Base-by-base conservation (phyloP, 2,888 invertebrate genomes). In the Phyto melanocephala region DNA sequence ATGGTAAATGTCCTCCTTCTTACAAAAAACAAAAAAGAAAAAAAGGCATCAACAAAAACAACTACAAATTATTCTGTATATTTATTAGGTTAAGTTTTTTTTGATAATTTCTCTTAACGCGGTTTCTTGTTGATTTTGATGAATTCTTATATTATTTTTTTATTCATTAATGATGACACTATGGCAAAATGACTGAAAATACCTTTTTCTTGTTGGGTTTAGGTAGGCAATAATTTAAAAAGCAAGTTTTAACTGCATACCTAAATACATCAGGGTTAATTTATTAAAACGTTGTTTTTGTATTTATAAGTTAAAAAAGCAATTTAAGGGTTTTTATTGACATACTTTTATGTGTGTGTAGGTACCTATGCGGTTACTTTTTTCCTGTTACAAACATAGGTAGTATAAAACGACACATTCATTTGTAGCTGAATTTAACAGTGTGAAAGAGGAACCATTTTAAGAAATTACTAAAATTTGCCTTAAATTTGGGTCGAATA, bases 81-180 rank as follows among this genome's bases (percentile, higher is more conserved):
- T 65, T 22, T 35, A 15, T 56, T 4, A 52, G 33, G 10, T 24
- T 15, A 47, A 47, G 52, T 28, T 63, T n/a, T 42, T 70, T 68
- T 63, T 22, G 63, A 35, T 47, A 86, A 42, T 84, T 79, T 62
- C 11, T 67, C 22, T 75, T 77, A 62, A 84, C 78, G 70, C 35
- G 52, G 47, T 76, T 68, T 6, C 28, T 67, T 63, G 54, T 68
- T 52, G 54, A 52, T 82, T 83, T 84, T 70, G 80, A 54, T 83
- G 71, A 86, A 87, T 87, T 88, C 88, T 87, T 47, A 8, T 52
- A 1, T 4, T 33, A 2, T 45, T 42, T 28, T 86, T 84, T 60
- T 10, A 4, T 10, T 70, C 62, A 50, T 74, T 78, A 74, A 81
- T 74, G 68, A 78, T 70, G 81, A 70, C 81, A 78, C 81, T 42